phyloP scores from a whole-genome alignment of 2,113 vertebrate species.

The Peucedramus taeniatus region DNA sequence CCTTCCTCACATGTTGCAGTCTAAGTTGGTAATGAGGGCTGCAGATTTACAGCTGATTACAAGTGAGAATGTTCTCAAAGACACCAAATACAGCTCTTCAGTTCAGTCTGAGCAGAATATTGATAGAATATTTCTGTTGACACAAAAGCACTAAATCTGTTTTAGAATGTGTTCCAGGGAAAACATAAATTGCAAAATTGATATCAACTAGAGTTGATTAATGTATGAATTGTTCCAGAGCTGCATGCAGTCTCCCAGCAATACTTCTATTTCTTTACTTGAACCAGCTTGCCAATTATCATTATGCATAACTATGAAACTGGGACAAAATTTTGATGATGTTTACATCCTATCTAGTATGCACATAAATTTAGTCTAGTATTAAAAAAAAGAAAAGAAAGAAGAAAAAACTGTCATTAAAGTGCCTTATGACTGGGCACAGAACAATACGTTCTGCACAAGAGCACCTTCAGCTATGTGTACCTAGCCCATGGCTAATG shows the following conservation, averaged over 20 bases:
- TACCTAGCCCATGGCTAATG: neutral
- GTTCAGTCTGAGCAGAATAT: slow-evolving; percentile 1
- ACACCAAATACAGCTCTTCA: neutral
- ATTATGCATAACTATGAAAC: slow-evolving; percentile 34
- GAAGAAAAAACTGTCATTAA: neutral
- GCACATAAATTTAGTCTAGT: slow-evolving; percentile 51
- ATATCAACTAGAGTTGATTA: slow-evolving; percentile 50
- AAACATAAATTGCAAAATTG: slow-evolving; percentile 58
- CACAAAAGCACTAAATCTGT: slow-evolving; percentile 25
- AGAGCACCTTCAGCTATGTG: neutral
- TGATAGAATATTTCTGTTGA: slow-evolving; percentile 38
- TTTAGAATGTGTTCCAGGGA: slow-evolving; percentile 17
- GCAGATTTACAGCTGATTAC: neutral
- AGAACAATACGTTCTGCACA: neutral
- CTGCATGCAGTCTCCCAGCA: slow-evolving; percentile 13
- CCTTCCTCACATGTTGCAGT: neutral
- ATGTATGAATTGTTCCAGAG: slow-evolving; percentile 44
- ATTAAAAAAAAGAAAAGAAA: neutral
- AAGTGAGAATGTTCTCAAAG: neutral
- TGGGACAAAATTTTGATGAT: slow-evolving; percentile 56
- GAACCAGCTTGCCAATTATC: slow-evolving; percentile 56
- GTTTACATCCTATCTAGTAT: slow-evolving; percentile 54
- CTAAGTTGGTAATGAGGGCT: neutral
- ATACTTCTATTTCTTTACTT: slow-evolving; percentile 42
- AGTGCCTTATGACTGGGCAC: neutral